Conservation (phyloP, 2,797 vertebrate genomes). For the Semotilus atromaculatus region DNA sequence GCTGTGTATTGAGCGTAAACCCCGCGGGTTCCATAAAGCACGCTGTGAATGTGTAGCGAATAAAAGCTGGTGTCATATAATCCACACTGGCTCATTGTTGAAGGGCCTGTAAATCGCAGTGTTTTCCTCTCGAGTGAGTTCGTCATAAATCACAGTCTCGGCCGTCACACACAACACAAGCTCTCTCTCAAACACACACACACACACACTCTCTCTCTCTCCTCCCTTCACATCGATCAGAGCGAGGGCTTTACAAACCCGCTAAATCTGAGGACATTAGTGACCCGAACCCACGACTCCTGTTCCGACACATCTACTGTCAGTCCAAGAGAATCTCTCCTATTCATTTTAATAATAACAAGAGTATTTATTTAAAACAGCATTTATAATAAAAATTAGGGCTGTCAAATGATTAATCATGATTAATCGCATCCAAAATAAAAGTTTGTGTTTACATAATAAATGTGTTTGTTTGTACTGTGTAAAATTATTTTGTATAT, state of each 20-base stretch:
- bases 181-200: background rate
- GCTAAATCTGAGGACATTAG: background rate
- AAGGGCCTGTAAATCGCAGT: conserved; percentile 24
- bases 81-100: conserved; percentile 46
- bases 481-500: no score
- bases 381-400: no score
- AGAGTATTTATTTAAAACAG: no score
- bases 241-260: conserved; percentile 16
- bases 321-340: no score
- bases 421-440: no score
- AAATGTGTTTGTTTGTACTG: no score
- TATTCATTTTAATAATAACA: no score
- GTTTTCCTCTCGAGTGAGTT: conserved; percentile 35
- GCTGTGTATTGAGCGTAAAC: background rate
- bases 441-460: no score
- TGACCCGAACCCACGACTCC: no score
- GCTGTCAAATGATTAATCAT: no score
- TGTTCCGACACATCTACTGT: no score
- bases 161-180: conserved; percentile 34
- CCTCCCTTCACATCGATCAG: conserved; percentile 29
- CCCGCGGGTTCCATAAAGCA: conserved; percentile 18
- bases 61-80: conserved; percentile 23
- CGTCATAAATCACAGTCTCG: conserved; percentile 43
- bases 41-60: conserved; percentile 22
- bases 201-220: no score